Base-by-base conservation (phyloP, 2,797 vertebrate species). In the Hylomyscus alleni region DNA sequence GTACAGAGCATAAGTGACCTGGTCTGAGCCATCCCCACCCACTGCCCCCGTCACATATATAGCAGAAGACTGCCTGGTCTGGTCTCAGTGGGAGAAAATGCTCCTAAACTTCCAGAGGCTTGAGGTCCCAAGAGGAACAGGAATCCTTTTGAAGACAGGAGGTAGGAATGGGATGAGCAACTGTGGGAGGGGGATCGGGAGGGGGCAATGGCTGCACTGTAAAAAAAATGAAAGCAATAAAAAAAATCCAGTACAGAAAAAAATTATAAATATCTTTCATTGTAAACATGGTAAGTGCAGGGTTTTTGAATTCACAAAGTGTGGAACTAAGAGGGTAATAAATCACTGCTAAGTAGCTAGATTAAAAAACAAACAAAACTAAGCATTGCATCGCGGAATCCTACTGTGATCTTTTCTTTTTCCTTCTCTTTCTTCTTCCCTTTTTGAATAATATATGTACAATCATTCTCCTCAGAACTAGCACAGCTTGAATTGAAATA, bases 401-500 rank as follows among this genome's bases (percentile, higher is more conserved):
- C 96, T 44, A 90, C 91, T 92, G 92, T 90, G 94, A 81, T 93
- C 92, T 72, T 78, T 95, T 86, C 93, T 84, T 60, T n/a, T 20
- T 77, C 56, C 92, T 75, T 69, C 93, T 88, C 93, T 83, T 60
- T 58, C 20, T 78, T 73, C 83, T 95, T 50, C 56, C 6, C 9
- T 84, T 90, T 98, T 91, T 91, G 9, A 91, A 73, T 97, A 96
- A 98, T 98, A 96, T 80, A 95, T 96, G 54, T 98, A 67, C n/a
- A 98, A 96, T 97, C 77, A 97, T 97, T 98, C 86, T 94, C 37
- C 94, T 95, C 86, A 93, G 58, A 97, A 92, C 52, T 91, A 83
- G 95, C 97, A 96, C 89, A 97, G 89, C 95, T 97, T 97, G 95
- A 98, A 67, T 62, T 96, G 86, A 98, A 98, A 97, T 97, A 97